Evolutionary conservation across 2,888 invertebrate species (phyloP), one percentile per base, ranked within the genome.

Genomic region (Lymantria monacha): DNA sequence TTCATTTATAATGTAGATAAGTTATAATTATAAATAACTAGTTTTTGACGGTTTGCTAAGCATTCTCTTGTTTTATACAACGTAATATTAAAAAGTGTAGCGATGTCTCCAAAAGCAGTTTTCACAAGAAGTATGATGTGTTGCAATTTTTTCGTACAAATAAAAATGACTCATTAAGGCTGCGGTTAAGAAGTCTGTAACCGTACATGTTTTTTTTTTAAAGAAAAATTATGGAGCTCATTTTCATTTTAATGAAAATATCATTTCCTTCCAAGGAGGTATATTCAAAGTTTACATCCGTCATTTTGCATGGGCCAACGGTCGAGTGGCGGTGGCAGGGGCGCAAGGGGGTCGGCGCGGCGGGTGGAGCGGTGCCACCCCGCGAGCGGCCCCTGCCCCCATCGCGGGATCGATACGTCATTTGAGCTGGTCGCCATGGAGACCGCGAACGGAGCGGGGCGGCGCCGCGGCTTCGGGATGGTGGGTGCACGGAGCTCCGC

Each of bases 251-350:
- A 85, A 90, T 89, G 87, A 88, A 89, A 90, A 89, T 88, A 87
- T 87, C 75, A 87, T 89, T 89, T 90, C 85, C 88, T 88, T 83
- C 76, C 76, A 88, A 87, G 88, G 85, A 83, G 30, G 9, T 42
- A 85, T 85, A 89, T 88, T 87, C 87, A 87, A 91, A 90, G 84
- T 90, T 90, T 90, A 91, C 91, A 91, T 91, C 88, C 90, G 89
- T 90, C 90, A 90, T 90, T 90, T 91, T 90, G 90, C 90, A 91
- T 90, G 91, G 90, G 91, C 90, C 89, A 87, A 86, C 87, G 89
- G 88, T 87, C 87, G 87, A 85, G 83, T 85, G 83, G 83, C 74
- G 79, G 83, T 69, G 82, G 85, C 78, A 73, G 85, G 85, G 84
- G 85, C 80, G 81, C 78, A 69, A 75, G 85, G 82, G 84, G 82